Evolutionary conservation across 2,113 vertebrate species (phyloP).

Genomic region (Nothoprocta perdicaria): DNA sequence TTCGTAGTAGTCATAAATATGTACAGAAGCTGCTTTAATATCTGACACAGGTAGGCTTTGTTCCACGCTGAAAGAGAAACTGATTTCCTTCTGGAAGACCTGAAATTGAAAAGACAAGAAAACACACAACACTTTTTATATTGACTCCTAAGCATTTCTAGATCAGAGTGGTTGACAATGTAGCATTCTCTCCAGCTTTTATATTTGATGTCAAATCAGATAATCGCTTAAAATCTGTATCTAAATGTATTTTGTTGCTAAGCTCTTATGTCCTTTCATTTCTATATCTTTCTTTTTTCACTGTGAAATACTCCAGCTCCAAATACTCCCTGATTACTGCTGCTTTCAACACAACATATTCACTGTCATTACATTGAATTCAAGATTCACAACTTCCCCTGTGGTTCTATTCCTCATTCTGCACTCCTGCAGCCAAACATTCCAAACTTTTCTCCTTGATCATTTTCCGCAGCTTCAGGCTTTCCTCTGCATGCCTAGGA

Average conservation of each 20-base stretch:
- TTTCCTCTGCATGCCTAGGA: background rate
- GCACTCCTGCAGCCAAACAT: background rate
- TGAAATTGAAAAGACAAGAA: conserved; percentile 17
- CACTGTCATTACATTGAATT: background rate
- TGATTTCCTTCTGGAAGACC: conserved; percentile 42
- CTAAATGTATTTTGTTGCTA: background rate
- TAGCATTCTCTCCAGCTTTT: background rate
- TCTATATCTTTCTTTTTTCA: background rate
- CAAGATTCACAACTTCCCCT: background rate
- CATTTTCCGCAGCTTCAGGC: background rate
- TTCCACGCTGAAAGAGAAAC: conserved; percentile 68
- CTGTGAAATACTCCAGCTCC: background rate
- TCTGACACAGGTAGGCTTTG: conserved; percentile 76
- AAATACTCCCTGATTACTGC: background rate
- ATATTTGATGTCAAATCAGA: background rate
- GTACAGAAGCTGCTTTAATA: conserved; percentile 80
- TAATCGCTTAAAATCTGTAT: background rate
- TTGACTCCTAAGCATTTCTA: background rate
- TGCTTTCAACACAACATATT: background rate
- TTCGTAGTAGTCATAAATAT: conserved; percentile 86
- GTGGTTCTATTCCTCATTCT: background rate
- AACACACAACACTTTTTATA: background rate
- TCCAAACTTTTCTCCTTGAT: background rate
- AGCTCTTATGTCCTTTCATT: background rate
- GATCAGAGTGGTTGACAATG: background rate